Conservation (phyloP, 2,113 vertebrate genomes). For the Catagonus wagneri region DNA sequence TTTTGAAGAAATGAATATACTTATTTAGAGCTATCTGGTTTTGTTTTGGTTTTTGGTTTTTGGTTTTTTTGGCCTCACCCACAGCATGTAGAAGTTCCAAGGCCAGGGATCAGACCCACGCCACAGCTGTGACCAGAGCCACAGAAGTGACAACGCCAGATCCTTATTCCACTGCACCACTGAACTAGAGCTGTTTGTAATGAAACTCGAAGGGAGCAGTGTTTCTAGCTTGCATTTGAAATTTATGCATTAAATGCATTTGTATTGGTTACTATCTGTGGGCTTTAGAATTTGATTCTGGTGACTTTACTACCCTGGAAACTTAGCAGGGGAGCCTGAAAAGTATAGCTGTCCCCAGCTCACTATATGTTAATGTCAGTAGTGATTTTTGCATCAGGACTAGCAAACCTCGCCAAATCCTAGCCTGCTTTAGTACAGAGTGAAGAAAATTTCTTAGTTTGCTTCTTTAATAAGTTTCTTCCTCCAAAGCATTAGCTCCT, state of each 20-base stretch:
- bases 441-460: background rate
- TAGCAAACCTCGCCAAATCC: background rate
- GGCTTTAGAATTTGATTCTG: constrained; percentile 7
- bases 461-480: background rate
- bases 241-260: background rate
- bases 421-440: background rate
- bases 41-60: no score
- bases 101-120: no score
- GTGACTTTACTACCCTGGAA: background rate
- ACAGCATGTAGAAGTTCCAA: no score
- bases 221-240: constrained; percentile 50
- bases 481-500: background rate
- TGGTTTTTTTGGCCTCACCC: no score
- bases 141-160: no score
- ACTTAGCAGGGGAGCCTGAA: background rate
- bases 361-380: background rate
- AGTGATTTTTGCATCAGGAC: background rate
- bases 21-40: background rate
- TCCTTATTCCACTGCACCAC: no score
- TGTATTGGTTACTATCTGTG: constrained; percentile 43
- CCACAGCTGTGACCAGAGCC: no score
- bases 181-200: background rate
- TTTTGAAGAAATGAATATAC: background rate
- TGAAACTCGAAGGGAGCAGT: constrained; percentile 5
- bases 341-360: background rate